phyloP scores from a whole-genome alignment of 2,797 vertebrate genomes.

The Nothura maculosa region DNA sequence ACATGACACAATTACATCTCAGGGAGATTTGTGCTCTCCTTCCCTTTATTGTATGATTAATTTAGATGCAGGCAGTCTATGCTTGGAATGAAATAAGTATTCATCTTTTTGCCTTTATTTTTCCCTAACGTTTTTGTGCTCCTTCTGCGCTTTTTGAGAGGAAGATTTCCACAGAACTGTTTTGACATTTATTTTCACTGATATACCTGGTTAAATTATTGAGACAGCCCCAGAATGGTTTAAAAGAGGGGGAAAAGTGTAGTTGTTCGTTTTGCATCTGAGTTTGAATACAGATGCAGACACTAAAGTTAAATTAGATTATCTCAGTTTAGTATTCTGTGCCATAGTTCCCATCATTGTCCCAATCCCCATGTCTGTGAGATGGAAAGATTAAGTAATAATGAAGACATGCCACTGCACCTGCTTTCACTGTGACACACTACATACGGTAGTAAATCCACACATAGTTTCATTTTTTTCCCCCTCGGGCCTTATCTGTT shows the following conservation, averaged over 20 bases:
- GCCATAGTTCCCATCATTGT: constrained; percentile 27
- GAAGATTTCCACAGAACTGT: neutral
- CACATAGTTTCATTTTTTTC: neutral
- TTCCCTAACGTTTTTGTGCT: neutral
- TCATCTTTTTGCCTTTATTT: constrained; percentile 23
- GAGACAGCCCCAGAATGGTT: constrained; percentile 18
- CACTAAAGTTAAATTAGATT: constrained; percentile 60
- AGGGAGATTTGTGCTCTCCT: constrained; percentile 32
- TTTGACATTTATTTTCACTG: constrained; percentile 30
- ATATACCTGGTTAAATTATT: constrained; percentile 44
- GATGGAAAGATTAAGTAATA: constrained; percentile 68
- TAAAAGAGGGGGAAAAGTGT: constrained; percentile 17
- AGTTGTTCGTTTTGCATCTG: constrained; percentile 51
- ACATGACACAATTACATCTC: constrained; percentile 16
- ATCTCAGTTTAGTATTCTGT: constrained; percentile 51
- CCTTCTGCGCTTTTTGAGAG: neutral
- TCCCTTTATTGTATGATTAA: constrained; percentile 39
- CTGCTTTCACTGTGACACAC: constrained; percentile 43
- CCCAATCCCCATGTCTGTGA: constrained; percentile 39
- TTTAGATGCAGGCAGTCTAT: constrained; percentile 7
- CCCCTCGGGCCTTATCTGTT: neutral
- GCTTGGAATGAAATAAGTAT: constrained; percentile 48
- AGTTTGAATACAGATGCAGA: constrained; percentile 65
- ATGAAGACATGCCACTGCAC: constrained; percentile 66
- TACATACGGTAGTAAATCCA: constrained; percentile 23